These are phyloP conservation scores for Clarias pachynema DNA, from an alignment of 2,797 vertebrate genomes.

Conservation along the genomic window DNA sequence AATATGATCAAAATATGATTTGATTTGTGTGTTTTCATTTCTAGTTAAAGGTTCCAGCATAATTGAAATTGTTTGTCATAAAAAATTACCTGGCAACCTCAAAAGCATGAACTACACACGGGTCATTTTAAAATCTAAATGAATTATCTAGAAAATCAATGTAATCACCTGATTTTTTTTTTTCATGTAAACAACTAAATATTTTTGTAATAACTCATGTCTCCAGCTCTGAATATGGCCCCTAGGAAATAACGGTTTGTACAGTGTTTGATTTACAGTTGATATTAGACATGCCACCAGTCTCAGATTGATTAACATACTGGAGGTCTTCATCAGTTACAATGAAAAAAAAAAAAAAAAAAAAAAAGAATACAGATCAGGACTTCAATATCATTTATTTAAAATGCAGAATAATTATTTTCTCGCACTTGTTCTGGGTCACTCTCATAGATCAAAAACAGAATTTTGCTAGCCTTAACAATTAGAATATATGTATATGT, in stretches of 20 bases:
- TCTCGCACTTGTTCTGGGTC: background rate
- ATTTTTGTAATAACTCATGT: background rate
- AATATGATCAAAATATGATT: too few relatives aligned
- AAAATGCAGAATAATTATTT: background rate
- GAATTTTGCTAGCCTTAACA: conserved; percentile 59
- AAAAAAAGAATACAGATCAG: background rate
- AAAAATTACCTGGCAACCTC: background rate
- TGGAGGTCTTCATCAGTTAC: background rate
- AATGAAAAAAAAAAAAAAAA: background rate
- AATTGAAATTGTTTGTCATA: background rate
- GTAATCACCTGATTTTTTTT: too few relatives aligned
- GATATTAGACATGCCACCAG: background rate
- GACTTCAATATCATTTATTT: conserved; percentile 6
- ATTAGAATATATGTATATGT: conserved; percentile 70
- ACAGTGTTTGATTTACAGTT: conserved; percentile 18
- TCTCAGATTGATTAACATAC: background rate
- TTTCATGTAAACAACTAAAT: background rate
- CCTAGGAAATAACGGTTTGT: background rate
- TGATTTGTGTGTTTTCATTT: background rate
- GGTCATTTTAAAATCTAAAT: background rate
- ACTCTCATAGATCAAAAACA: conserved; percentile 48
- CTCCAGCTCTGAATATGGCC: conserved; percentile 18
- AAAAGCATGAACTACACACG: background rate
- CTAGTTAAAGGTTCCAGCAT: background rate
- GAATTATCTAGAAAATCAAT: background rate